These are phyloP conservation scores for Betta splendens DNA, from an alignment of 2,797 vertebrate species.

Conservation along the genomic window DNA sequence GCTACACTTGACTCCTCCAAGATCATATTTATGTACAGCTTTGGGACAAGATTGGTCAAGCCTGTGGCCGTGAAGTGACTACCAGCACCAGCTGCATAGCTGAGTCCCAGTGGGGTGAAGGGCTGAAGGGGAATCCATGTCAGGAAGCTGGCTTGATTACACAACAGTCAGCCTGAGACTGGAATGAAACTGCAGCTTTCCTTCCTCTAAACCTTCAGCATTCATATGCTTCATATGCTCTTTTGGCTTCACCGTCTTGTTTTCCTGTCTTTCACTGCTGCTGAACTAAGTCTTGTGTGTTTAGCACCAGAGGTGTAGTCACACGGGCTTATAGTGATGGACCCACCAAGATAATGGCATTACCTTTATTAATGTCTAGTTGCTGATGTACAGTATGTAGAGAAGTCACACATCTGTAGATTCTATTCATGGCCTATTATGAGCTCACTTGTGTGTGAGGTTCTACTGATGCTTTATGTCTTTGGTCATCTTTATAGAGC, in stretches of 20 bases:
- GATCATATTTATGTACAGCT: slow-evolving; percentile 50
- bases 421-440: slow-evolving; percentile 6
- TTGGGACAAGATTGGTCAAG: slow-evolving; percentile 30
- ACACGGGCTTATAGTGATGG: slow-evolving; percentile 9
- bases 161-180: slow-evolving; percentile 40
- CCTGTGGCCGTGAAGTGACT: slow-evolving; percentile 16
- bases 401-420: not conserved
- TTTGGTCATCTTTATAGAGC: slow-evolving; percentile 75
- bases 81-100: slow-evolving; percentile 27
- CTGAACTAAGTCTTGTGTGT: slow-evolving; percentile 25
- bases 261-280: slow-evolving; percentile 11
- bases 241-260: slow-evolving; percentile 21
- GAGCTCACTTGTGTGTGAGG: slow-evolving; percentile 50
- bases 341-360: not conserved
- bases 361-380: not conserved
- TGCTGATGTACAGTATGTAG: too few species aligned
- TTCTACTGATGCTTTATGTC: slow-evolving; percentile 51
- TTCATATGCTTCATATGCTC: slow-evolving; percentile 32
- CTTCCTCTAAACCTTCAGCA: slow-evolving; percentile 33
- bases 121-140: slow-evolving; percentile 37
- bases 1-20: slow-evolving; percentile 37
- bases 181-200: slow-evolving; percentile 35
- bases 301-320: slow-evolving; percentile 19
- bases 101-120: slow-evolving; percentile 30
- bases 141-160: slow-evolving; percentile 54